Evolutionary conservation across 2,888 invertebrate species (phyloP).

Genomic region (Agriotes lineatus): DNA sequence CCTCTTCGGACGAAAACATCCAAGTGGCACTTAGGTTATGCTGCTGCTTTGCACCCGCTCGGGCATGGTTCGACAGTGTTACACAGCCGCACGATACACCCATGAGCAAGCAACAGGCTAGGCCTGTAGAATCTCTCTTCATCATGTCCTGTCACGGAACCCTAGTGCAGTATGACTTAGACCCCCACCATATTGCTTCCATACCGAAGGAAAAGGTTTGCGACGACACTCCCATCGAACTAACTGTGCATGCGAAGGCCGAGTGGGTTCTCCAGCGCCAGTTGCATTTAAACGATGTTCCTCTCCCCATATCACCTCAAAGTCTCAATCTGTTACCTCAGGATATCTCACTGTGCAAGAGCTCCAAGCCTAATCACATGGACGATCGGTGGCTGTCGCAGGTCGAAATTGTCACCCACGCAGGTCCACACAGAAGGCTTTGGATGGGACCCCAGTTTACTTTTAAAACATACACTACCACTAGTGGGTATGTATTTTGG

Average conservation of each 20-base stretch:
- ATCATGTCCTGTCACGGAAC: slow-evolving; percentile 90
- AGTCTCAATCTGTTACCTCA: slow-evolving; percentile 74
- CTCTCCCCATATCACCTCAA: slow-evolving; percentile 80
- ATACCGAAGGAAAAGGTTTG: slow-evolving; percentile 87
- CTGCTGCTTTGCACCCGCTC: slow-evolving; percentile 81
- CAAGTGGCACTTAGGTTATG: slow-evolving; percentile 81
- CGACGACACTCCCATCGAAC: slow-evolving; percentile 88
- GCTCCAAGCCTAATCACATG: slow-evolving; percentile 60
- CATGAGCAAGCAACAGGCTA: slow-evolving; percentile 64
- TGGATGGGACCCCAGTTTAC: slow-evolving; percentile 99
- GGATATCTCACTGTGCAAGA: slow-evolving; percentile 47
- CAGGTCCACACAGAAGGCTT: slow-evolving; percentile 92
- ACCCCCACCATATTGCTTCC: slow-evolving; percentile 77
- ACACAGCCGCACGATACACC: slow-evolving; percentile 58
- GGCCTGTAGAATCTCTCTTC: slow-evolving; percentile 86
- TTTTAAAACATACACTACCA: slow-evolving; percentile 91
- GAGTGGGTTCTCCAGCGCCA: slow-evolving; percentile 89
- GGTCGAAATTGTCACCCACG: slow-evolving; percentile 97
- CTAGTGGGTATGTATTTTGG: slow-evolving; percentile 76
- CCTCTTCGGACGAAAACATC: slow-evolving; percentile 79
- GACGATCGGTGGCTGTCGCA: slow-evolving; percentile 95
- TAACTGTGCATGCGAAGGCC: slow-evolving; percentile 87
- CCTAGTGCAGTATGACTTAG: slow-evolving; percentile 89
- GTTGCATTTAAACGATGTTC: slow-evolving; percentile 74
- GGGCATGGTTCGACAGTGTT: slow-evolving; percentile 74